Evolutionary conservation across 2,888 invertebrate species (phyloP), one percentile per base, ranked within the genome.

Genomic region (Calliopum simillimum): DNA sequence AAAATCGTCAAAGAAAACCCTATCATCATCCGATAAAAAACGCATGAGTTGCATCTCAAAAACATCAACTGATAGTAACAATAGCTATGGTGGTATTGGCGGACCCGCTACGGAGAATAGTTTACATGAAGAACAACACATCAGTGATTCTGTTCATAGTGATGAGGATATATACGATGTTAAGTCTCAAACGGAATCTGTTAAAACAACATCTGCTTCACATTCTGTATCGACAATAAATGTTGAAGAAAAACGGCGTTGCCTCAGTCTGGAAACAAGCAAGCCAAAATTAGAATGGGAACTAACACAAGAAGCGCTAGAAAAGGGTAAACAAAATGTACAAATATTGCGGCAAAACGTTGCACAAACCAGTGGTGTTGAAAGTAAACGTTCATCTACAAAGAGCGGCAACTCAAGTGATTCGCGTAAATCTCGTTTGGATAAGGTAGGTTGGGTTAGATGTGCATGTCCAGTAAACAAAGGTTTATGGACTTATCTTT

Each of bases 1-100:
- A 62, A 76, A 74, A 33, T 16, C 74, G 75, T 73, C 76, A 51
- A 68, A 81, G 69, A 77, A 78, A 16, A n/a, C 55, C 61, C 66
- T 81, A 44, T 80, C 73, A 46, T 78, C 78, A 46, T 74, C 58
- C 71, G 77, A 85, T 33, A 85, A 82, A 65, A 86, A 86, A 72
- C 82, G 86, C 3, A 79, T 85, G 70, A 86, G 86, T 70, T 85
- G 85, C 71, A 85, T 85, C 68, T 86, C 86, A 2, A 86, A 86
- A 65, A 84, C 84, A 11, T 86, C 86, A 2, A 85, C 85, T 4
- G 86, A 86, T 68, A 86, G 86, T 72, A 85, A 84, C 69, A 80
- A 82, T 53, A 86, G 86, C 71, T 79, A 77, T 58, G 73, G 67
- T 5, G 74, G 67, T 1, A 55, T 23, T 4, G 55, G 64, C n/a